Evolutionary conservation across 2,888 invertebrate genomes (phyloP), one percentile per base, ranked within the genome.

Genomic region (Mythimna pallens): DNA sequence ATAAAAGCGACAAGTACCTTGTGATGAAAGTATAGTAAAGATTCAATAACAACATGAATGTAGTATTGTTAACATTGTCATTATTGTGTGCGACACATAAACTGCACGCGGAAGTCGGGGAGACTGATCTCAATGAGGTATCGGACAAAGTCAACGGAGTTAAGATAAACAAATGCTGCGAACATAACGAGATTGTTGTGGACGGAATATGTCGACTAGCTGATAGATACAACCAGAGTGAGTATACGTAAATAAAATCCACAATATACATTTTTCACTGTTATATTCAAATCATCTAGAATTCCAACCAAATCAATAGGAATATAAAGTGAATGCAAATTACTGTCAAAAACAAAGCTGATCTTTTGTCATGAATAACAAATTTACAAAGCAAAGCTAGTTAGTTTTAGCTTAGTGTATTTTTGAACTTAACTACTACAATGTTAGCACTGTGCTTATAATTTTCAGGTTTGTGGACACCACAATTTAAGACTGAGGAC

Each of bases 151-250:
- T 94, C 59, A 92, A 96, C 83, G 92, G 94, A 30, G 94, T 98
- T 40, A 96, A 96, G 87, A 97, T 98, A 82, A 98, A 98, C 90
- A 98, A 98, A 96, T 98, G 98, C 90, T 98, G 98, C 93, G 97
- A 97, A 89, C 93, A 94, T 67, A 96, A 97, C 86, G 98, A 98
- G 92, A 93, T 98, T 70, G 97, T 97, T 91, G 95, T 98, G 57
- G 98, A 98, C 88, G 96, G 96, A 71, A 94, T 95, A 77, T 98
- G 98, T 91, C 97, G 97, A 88, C 94, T 97, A 88, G 96, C 97
- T 61, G 96, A 97, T 87, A 94, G 97, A 86, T 97, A 97, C 85
- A 97, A 97, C 92, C 95, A 97, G 93, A 96, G 96, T 96, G 91
- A 94, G 95, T 94, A 88, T 30, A 74, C 30, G 0, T 52, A 63